Percentiles rank a stretch among this genome's conserved stretches.
Evolutionary conservation across 2,888 invertebrate species (phyloP).

Genomic region (Eueremaeus valkanovi): DNA sequence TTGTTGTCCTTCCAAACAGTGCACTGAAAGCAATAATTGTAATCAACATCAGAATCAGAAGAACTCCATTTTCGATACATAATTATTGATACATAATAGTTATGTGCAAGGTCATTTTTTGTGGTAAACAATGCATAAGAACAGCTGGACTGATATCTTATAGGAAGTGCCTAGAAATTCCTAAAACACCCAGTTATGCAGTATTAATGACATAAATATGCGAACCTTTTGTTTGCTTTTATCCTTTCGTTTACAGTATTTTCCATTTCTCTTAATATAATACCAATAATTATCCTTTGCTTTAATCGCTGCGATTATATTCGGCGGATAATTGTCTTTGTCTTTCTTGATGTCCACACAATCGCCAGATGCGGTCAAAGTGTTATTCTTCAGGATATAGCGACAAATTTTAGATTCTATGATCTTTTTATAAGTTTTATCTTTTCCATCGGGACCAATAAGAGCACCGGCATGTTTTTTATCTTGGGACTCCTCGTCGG

Average conservation of each 20-base stretch:
- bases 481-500: not conserved
- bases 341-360: not conserved
- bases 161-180: too few relatives aligned
- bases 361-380: not conserved
- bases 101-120: too few relatives aligned
- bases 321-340: not conserved
- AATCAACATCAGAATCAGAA: not conserved
- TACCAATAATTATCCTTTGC: not conserved
- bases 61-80: not conserved
- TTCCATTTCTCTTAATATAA: conserved; percentile 7
- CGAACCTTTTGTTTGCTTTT: not conserved
- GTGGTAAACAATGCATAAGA: too few relatives aligned
- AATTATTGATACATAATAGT: not conserved
- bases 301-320: conserved; percentile 5
- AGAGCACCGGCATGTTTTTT: not conserved
- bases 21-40: not conserved
- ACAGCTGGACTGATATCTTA: too few relatives aligned
- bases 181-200: too few relatives aligned
- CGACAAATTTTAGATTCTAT: not conserved
- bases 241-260: conserved; percentile 7
- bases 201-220: too few relatives aligned
- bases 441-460: not conserved
- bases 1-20: not conserved
- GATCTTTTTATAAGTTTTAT: not conserved
- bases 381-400: not conserved